Conservation (phyloP, 2,888 invertebrate genomes). For the Acanthococcus lagerstroemiae region DNA sequence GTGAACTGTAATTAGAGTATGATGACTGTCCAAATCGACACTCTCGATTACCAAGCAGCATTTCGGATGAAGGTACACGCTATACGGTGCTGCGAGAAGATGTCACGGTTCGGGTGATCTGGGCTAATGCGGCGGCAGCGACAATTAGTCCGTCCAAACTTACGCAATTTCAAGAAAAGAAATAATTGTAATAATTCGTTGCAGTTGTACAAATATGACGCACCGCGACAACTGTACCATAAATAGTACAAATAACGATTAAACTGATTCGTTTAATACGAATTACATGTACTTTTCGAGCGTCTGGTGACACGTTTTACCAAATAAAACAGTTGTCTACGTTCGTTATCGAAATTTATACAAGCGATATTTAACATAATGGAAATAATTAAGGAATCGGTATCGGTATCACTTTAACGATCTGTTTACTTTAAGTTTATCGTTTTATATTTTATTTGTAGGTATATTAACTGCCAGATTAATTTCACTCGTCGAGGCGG, state of each 20-base stretch:
- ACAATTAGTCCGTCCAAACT: background rate
- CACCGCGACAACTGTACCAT: constrained; percentile 6
- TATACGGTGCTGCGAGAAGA: too few relatives aligned
- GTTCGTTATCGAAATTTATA: constrained; percentile 31
- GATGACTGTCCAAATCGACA: too few relatives aligned
- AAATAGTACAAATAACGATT: constrained; percentile 17
- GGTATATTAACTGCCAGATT: too few relatives aligned
- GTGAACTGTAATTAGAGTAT: too few relatives aligned
- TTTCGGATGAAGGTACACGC: too few relatives aligned
- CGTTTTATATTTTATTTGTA: too few relatives aligned
- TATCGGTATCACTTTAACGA: constrained; percentile 29
- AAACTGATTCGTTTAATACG: constrained; percentile 3
- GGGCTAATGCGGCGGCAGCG: background rate
- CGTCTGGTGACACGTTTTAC: constrained; percentile 26
- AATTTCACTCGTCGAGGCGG: too few relatives aligned
- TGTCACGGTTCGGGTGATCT: background rate
- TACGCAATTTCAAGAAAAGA: background rate
- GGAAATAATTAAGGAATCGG: constrained; percentile 29
- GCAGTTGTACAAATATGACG: constrained; percentile 17
- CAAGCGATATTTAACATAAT: constrained; percentile 29
- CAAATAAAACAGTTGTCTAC: constrained; percentile 22
- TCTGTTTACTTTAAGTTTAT: constrained; percentile 26
- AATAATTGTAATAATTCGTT: constrained; percentile 1
- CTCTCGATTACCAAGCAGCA: too few relatives aligned
- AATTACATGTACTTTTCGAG: constrained; percentile 16